Conservation (phyloP, 2,888 invertebrate genomes). For the Ectropis crepuscularia region DNA sequence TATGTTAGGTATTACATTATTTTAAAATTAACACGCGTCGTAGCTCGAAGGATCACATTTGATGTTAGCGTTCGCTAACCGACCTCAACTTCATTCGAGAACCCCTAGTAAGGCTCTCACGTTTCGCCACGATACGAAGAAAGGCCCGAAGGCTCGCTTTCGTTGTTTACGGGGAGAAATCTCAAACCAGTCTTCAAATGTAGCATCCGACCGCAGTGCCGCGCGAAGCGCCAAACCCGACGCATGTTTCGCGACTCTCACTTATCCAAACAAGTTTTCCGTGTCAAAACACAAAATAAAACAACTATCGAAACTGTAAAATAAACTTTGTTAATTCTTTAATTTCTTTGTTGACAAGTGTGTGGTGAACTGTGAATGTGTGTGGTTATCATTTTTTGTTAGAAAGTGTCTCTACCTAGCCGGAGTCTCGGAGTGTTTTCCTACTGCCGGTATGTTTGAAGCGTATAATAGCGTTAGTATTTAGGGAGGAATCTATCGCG, state of each 20-base stretch:
- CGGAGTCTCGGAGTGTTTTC: constrained; percentile 68
- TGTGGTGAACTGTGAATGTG: constrained; percentile 50
- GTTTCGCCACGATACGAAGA: constrained; percentile 75
- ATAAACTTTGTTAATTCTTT: constrained; percentile 13
- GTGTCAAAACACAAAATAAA: constrained; percentile 37
- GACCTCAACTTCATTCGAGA: constrained; percentile 44
- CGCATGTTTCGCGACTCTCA: constrained; percentile 47
- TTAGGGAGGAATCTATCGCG: constrained; percentile 55
- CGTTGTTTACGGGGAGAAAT: constrained; percentile 84
- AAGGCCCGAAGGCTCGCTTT: constrained; percentile 79
- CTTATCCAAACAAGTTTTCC: constrained; percentile 37
- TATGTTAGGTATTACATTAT: too few species aligned
- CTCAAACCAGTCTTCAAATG: constrained; percentile 68
- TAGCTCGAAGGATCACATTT: not conserved
- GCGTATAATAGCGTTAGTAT: constrained; percentile 60
- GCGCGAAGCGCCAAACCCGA: constrained; percentile 58
- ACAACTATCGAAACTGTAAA: constrained; percentile 35
- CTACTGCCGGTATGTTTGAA: constrained; percentile 68
- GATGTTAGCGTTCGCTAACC: too few species aligned
- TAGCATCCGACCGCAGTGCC: constrained; percentile 52
- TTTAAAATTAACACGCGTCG: too few species aligned
- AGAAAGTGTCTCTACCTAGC: constrained; percentile 65
- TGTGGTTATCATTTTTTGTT: constrained; percentile 51
- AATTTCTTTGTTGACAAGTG: constrained; percentile 38
- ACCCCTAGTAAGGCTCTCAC: constrained; percentile 59